Base-by-base conservation (phyloP, 2,797 vertebrate genomes). In the Tauraco hartlaubi region DNA sequence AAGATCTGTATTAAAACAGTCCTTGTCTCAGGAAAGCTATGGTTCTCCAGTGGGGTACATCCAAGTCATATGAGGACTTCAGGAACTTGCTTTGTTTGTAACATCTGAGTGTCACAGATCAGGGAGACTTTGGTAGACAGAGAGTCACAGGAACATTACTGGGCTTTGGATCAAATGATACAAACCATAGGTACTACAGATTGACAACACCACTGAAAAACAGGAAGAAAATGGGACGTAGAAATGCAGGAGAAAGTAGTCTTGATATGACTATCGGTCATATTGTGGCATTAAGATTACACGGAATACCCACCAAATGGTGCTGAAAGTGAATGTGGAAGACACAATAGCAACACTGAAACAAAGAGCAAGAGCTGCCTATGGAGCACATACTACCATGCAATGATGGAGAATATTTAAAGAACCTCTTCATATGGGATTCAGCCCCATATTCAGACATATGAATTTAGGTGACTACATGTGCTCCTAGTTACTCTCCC, bases 371-470 rank as follows among this genome's bases (percentile, higher is more conserved):
- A 58, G 39, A 59, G 12, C 5, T 67, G 44, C 49, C 37, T n/a
- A n/a, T 25, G 23, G 29, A 56, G 11, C 20, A 35, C 31, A 43
- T 12, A 29, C 14, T 19, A 29, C 15, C 48, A 35, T 4, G 12
- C 11, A 81, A 21, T 7, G 31, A 33, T 7, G 6, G 20, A 51
- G 23, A 33, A 28, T 54, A 59, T 26, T 54, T 71, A 64, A 77
- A 69, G n/a, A 63, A 63, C 7, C 8, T 49, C 18, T 35, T 67
- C 10, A 9, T 29, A 14, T 12, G 10, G 33, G 15, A 69, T 56
- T 79, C 0, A 0, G 37, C 8, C 62, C 54, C 49, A n/a, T 54
- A 35, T 35, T 68, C 2, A 0, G 7, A 64, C 5, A 25, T 7
- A 55, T 0, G 1, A 67, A 48, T 79, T 67, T 39, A 58, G 14